Conservation (phyloP, 2,113 vertebrate genomes). For the Telmatochromis sp. region DNA sequence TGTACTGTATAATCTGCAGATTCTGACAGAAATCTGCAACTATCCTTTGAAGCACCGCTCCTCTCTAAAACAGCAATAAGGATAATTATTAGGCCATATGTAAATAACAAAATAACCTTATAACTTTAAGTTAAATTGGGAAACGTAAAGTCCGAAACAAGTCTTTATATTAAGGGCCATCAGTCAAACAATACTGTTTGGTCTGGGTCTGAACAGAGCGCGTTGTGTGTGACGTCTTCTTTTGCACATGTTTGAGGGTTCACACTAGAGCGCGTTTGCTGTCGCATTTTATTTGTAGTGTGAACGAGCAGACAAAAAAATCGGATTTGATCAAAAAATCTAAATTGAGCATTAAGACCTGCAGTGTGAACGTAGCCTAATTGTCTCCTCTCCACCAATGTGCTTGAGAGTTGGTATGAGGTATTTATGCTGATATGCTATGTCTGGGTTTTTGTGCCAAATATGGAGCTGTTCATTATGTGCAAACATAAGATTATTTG, state of each 20-base stretch:
- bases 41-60: too few relatives aligned
- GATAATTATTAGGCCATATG: too few relatives aligned
- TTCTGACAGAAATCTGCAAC: too few relatives aligned
- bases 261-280: neutral
- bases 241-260: neutral
- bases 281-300: neutral
- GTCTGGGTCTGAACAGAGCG: too few relatives aligned
- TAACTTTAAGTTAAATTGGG: too few relatives aligned
- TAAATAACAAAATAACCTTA: too few relatives aligned
- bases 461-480: neutral
- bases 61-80: too few relatives aligned
- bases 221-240: neutral
- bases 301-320: neutral
- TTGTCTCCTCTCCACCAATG: neutral
- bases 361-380: neutral
- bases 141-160: too few relatives aligned
- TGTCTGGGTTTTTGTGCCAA: neutral
- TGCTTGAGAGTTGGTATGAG: neutral
- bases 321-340: neutral
- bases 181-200: too few relatives aligned
- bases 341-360: neutral
- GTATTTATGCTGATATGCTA: neutral
- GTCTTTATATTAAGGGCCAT: too few relatives aligned
- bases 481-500: neutral
- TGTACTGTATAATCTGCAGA: too few relatives aligned